Percentiles rank a stretch among this genome's conserved stretches.
Conservation (phyloP, 2,888 invertebrate genomes). For the Pecten maximus region DNA sequence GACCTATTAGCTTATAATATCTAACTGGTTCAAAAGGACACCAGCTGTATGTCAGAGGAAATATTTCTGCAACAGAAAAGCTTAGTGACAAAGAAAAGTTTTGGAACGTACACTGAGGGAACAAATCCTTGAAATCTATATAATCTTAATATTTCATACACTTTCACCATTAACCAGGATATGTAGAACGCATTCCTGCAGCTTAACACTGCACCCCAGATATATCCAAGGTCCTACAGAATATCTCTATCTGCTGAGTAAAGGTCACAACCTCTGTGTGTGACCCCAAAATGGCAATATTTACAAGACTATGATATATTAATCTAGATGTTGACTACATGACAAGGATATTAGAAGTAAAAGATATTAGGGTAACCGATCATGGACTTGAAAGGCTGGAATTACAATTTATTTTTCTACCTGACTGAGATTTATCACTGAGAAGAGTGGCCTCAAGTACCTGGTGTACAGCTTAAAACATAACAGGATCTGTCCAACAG, state of each 20-base stretch:
- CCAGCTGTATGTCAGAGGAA: no score
- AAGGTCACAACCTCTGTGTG: neutral
- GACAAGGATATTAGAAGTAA: conserved; percentile 11
- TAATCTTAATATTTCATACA: neutral
- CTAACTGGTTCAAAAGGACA: no score
- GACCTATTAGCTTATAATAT: no score
- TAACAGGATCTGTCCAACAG: neutral
- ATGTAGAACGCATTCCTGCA: no score
- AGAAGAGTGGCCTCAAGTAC: neutral
- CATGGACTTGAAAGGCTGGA: neutral
- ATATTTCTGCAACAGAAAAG: no score
- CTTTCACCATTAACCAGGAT: neutral
- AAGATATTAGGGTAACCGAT: neutral
- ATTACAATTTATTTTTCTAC: neutral
- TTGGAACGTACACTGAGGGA: neutral
- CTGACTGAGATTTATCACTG: neutral
- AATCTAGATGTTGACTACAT: neutral
- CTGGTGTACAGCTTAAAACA: neutral
- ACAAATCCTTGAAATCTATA: no score
- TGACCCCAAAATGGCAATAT: neutral
- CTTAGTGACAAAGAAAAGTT: no score
- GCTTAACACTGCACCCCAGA: neutral
- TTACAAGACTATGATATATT: neutral
- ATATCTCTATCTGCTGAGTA: neutral
- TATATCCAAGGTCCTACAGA: neutral